Percentiles rank a stretch among this genome's conserved stretches.
These are phyloP conservation scores for Scophthalmus maximus DNA, from an alignment of 2,113 vertebrate genomes.

Conservation along the genomic window DNA sequence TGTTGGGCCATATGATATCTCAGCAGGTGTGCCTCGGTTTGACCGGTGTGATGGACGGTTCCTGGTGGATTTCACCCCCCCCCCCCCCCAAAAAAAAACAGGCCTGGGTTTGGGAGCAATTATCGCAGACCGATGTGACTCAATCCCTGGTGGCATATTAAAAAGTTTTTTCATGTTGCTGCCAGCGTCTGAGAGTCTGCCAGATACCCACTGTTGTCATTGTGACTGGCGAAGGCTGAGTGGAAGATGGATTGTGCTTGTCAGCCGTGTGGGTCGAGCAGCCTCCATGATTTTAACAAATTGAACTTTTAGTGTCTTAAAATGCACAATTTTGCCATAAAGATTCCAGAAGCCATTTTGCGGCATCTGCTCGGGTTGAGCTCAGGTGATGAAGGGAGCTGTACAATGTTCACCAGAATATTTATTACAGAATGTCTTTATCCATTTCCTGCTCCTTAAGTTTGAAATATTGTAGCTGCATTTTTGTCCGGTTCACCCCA, in stretches of 20 bases:
- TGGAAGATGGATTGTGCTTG: background rate
- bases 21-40: slow-evolving; percentile 22
- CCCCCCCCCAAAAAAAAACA: no score
- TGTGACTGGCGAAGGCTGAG: background rate
- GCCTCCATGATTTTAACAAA: background rate
- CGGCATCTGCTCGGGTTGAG: background rate
- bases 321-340: no score
- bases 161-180: slow-evolving; percentile 14
- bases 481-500: no score
- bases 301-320: no score
- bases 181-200: slow-evolving; percentile 11
- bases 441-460: no score
- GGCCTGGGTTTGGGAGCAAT: slow-evolving; percentile 8
- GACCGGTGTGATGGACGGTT: slow-evolving; percentile 11
- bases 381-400: background rate
- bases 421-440: no score
- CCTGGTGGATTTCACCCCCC: slow-evolving; percentile 27
- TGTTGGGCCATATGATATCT: slow-evolving; percentile 17
- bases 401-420: background rate
- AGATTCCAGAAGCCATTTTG: background rate
- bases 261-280: no score
- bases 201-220: background rate
- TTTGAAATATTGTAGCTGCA: no score
- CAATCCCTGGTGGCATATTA: slow-evolving; percentile 16
- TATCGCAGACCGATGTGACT: background rate